phyloP scores from a whole-genome alignment of 2,797 vertebrate genomes.

The Cuculus canorus region DNA sequence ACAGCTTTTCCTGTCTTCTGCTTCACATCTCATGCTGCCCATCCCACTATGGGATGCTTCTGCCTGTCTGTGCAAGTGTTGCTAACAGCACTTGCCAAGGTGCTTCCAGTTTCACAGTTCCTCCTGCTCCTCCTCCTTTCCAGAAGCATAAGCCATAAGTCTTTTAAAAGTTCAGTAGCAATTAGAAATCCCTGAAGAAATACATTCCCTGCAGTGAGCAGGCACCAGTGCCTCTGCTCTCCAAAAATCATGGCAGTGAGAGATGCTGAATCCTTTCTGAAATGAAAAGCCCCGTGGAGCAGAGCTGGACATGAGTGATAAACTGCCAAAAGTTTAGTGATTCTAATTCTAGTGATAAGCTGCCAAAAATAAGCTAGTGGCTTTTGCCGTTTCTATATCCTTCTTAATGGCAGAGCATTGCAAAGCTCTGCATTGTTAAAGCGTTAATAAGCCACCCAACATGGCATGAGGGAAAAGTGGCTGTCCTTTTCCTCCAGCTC shows the following conservation, averaged over 20 bases:
- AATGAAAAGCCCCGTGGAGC: not conserved
- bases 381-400: not conserved
- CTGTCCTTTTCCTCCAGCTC: not conserved
- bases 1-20: not conserved
- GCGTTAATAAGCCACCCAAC: not conserved
- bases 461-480: accelerated
- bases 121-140: not conserved
- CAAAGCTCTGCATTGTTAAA: too few species aligned
- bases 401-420: not conserved
- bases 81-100: accelerated
- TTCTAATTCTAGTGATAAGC: not conserved
- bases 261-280: not conserved
- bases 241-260: not conserved
- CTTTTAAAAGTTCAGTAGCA: not conserved
- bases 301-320: not conserved
- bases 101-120: not conserved
- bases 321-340: too few species aligned
- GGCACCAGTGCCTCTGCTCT: accelerated
- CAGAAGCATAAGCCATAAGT: not conserved
- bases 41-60: accelerated
- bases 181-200: not conserved
- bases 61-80: not conserved
- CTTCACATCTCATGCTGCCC: not conserved
- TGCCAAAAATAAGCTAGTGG: not conserved
- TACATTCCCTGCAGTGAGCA: accelerated